Conservation (phyloP, 2,797 vertebrate species). For the Coregonus ussuriensis region DNA sequence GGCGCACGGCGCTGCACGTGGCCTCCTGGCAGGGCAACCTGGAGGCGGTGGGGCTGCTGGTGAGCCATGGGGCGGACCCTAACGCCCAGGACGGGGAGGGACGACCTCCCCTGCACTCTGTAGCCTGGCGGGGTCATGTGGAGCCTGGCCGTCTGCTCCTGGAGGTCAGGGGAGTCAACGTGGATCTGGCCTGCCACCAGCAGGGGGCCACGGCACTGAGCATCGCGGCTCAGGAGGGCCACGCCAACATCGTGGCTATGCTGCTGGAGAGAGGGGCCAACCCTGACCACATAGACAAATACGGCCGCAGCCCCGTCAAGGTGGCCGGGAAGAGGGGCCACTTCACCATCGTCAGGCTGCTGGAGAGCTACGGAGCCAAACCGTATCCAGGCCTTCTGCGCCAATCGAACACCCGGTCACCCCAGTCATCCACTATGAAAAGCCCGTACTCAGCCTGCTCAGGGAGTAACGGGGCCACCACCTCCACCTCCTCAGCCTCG, state of each 20-base stretch:
- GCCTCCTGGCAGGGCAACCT: conserved; percentile 78
- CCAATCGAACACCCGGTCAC: conserved; percentile 53
- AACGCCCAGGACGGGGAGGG: conserved; percentile 76
- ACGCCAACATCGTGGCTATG: conserved; percentile 71
- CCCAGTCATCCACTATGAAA: conserved; percentile 54
- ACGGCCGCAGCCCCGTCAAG: conserved; percentile 76
- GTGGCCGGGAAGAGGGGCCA: conserved; percentile 78
- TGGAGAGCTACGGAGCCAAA: conserved; percentile 76
- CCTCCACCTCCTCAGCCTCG: conserved; percentile 71
- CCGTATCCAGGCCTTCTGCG: conserved; percentile 65
- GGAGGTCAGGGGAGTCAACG: conserved; percentile 53
- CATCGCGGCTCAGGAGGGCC: conserved; percentile 81
- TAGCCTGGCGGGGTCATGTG: conserved; percentile 78
- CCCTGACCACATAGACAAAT: conserved; percentile 75
- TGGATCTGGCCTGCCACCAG: conserved; percentile 73
- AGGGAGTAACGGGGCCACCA: conserved; percentile 40
- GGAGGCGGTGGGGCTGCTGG: conserved; percentile 68
- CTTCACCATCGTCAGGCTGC: conserved; percentile 69
- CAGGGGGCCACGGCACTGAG: conserved; percentile 82
- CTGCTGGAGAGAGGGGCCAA: conserved; percentile 77
- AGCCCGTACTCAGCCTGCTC: conserved; percentile 51
- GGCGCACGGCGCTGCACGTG: conserved; percentile 80
- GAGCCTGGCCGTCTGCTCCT: conserved; percentile 69
- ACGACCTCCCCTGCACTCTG: conserved; percentile 79
- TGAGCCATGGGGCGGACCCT: conserved; percentile 74